phyloP scores from a whole-genome alignment of 2,113 vertebrate genomes.

The Lycaon pictus region DNA sequence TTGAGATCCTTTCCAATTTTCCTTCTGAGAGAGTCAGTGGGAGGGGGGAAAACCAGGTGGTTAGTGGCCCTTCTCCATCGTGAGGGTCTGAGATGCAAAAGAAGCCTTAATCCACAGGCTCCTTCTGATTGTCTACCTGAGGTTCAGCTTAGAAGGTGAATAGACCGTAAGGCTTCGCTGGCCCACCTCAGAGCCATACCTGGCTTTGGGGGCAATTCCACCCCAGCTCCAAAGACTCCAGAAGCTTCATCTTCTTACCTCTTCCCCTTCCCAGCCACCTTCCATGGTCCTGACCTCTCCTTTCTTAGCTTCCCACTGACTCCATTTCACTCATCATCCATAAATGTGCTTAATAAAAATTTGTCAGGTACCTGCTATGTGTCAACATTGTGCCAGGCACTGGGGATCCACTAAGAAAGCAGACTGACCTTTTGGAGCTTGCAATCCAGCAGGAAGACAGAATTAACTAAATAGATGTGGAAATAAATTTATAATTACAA shows the following conservation, averaged over 20 bases:
- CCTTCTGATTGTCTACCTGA: background rate
- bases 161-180: background rate
- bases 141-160: background rate
- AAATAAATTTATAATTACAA: conserved; percentile 25
- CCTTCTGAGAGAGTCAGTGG: background rate
- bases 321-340: background rate
- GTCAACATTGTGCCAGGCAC: background rate
- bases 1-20: background rate
- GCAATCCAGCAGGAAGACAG: background rate
- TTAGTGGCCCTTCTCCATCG: background rate
- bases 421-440: background rate
- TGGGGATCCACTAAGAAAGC: background rate
- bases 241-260: background rate
- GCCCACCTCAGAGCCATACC: background rate
- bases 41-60: background rate
- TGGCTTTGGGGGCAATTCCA: background rate
- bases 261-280: background rate
- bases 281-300: background rate
- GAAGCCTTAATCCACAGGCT: background rate
- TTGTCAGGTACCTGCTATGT: background rate
- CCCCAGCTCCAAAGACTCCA: background rate
- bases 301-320: background rate
- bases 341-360: background rate
- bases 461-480: background rate
- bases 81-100: background rate